A percentile compares a stretch with the other conserved stretches of the same genome.
These are phyloP conservation scores for Takifugu flavidus DNA, from an alignment of 2,113 vertebrate species.

Conservation along the genomic window DNA sequence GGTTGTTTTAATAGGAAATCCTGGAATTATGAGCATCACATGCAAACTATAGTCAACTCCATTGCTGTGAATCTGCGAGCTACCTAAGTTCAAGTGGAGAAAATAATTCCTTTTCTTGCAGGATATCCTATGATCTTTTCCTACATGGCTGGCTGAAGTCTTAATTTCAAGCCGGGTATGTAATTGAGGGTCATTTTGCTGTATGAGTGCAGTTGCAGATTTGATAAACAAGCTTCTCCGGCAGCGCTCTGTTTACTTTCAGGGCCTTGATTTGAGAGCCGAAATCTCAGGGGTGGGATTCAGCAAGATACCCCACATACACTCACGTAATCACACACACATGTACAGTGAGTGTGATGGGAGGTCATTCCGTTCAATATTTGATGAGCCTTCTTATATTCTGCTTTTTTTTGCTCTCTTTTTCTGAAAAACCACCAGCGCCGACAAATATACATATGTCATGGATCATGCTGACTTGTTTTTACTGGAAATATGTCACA, in stretches of 20 bases:
- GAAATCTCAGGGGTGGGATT: constrained; percentile 56
- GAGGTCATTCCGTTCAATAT: constrained; percentile 6
- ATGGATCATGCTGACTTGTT: neutral
- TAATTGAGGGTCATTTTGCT: constrained; percentile 92
- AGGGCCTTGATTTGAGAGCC: constrained; percentile 87
- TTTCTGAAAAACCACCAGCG: neutral
- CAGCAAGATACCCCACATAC: constrained; percentile 54
- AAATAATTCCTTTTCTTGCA: constrained; percentile 59
- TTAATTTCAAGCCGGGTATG: constrained; percentile 86
- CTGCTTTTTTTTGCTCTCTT: neutral
- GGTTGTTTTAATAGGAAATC: constrained; percentile 56
- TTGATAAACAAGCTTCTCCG: constrained; percentile 77
- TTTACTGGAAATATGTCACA: neutral
- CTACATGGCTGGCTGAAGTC: constrained; percentile 81
- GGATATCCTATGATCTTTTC: constrained; percentile 81
- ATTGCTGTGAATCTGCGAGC: neutral
- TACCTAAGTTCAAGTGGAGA: no score
- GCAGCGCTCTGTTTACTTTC: constrained; percentile 82
- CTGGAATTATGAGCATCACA: constrained; percentile 47
- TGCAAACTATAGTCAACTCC: constrained; percentile 25
- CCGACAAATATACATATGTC: neutral
- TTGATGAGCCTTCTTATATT: neutral
- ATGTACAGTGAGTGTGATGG: neutral
- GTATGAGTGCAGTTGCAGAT: constrained; percentile 84
- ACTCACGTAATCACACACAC: constrained; percentile 17